Evolutionary conservation across 2,888 invertebrate genomes (phyloP), one percentile per base, ranked within the genome.

Genomic region (Melipona bicolor): DNA sequence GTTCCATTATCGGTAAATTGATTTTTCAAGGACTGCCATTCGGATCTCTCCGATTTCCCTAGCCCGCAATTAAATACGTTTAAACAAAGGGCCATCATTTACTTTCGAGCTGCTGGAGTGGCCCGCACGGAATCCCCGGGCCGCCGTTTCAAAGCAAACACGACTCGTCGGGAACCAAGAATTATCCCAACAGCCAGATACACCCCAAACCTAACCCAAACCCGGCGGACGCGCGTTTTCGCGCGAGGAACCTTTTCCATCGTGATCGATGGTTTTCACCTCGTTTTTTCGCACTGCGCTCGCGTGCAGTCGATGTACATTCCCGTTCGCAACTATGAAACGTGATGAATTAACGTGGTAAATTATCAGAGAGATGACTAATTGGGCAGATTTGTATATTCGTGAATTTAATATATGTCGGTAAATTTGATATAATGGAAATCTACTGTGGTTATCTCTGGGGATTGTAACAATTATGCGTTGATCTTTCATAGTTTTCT

Each of bases 201-300:
- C 54, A 69, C 19, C 24, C 54, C 19, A 54, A 50, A 21, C 15
- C 27, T 43, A 69, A 13, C 24, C 54, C 19, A 54, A 50, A 21
- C 15, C 27, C 27, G 21, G n/a, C 3, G 4, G 9, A 73, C 56
- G 59, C 59, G 52, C 17, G 32, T 27, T 62, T 32, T 32, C 77
- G 56, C 43, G 49, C 59, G 36, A 36, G 27, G 21, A 59, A 67
- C n/a, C 36, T 77, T 54, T 36, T 54, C 36, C 24, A 27, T 36
- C 77, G 56, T 61, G 21, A 24, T 50, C 21, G 32, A 27, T 9
- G 36, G 62, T 79, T 77, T 85, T 43, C 54, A 19, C 72, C 32
- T n/a, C 71, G 24, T 62, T 79, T 73, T 32, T 74, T 64, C 62
- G 49, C n/a, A 36, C 43, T 54, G 6, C 0, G 3, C 0, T 21